These are phyloP conservation scores for Phoenoteleia sp. DNA, from an alignment of 2,888 invertebrate species.

Conservation along the genomic window DNA sequence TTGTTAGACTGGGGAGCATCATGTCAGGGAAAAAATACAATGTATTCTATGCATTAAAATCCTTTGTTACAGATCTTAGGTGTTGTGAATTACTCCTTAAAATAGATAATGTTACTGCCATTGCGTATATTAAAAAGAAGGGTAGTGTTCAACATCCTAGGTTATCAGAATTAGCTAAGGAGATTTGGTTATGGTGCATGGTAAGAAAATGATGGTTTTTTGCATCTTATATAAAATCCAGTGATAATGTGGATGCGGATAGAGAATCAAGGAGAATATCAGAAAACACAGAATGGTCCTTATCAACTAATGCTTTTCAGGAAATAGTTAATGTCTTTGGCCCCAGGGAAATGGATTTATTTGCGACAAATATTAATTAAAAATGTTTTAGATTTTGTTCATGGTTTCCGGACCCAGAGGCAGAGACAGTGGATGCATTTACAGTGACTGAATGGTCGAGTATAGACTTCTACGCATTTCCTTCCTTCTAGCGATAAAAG, in stretches of 20 bases:
- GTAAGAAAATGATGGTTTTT: too few relatives aligned
- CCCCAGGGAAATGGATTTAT: slow-evolving; percentile 11
- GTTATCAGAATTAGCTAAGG: too few relatives aligned
- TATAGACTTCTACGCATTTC: slow-evolving; percentile 69
- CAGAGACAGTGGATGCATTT: slow-evolving; percentile 19
- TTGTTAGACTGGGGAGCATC: too few relatives aligned
- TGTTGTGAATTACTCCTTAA: too few relatives aligned
- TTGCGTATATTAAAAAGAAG: too few relatives aligned
- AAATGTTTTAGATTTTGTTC: slow-evolving; percentile 18
- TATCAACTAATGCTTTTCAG: slow-evolving; percentile 7
- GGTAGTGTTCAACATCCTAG: too few relatives aligned
- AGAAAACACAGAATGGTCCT: slow-evolving; percentile 33
- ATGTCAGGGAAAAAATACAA: too few relatives aligned
- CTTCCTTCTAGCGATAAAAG: too few relatives aligned
- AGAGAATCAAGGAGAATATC: background rate
- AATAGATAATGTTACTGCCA: too few relatives aligned
- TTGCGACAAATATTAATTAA: slow-evolving; percentile 25
- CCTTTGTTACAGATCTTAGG: too few relatives aligned
- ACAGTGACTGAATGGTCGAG: slow-evolving; percentile 63
- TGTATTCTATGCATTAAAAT: too few relatives aligned
- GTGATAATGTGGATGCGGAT: slow-evolving; percentile 23
- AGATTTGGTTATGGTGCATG: too few relatives aligned
- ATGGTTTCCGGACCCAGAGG: background rate
- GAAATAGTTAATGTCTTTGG: background rate
- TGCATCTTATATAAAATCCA: background rate